These are phyloP conservation scores for Limnodromus scolopaceus DNA, from an alignment of 2,797 vertebrate species.

Conservation along the genomic window DNA sequence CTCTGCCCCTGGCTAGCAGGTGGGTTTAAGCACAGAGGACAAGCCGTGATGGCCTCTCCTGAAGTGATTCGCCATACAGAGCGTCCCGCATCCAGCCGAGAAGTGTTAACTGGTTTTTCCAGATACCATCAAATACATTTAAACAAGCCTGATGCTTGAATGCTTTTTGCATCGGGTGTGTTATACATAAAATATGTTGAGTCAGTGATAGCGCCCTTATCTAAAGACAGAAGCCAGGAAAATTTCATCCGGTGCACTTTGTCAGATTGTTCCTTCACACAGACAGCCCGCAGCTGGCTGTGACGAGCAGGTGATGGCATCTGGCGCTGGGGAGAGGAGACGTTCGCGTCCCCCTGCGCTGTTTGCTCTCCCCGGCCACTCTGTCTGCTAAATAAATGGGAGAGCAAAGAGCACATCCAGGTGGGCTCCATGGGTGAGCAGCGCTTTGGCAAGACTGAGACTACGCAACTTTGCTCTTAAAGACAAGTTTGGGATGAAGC, in stretches of 20 bases:
- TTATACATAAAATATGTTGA: conserved; percentile 99
- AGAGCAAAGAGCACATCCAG: background rate
- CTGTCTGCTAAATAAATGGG: background rate
- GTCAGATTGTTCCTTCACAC: conserved; percentile 90
- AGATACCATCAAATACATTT: conserved; percentile 96
- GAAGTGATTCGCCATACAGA: background rate
- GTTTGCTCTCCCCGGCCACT: background rate
- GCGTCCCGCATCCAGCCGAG: background rate
- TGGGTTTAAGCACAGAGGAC: background rate
- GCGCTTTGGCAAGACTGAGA: background rate
- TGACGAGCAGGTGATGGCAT: conserved; percentile 89
- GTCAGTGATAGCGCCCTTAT: conserved; percentile 98
- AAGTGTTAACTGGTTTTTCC: conserved; percentile 85
- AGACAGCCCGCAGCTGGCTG: conserved; percentile 86
- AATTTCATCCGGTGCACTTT: conserved; percentile 89
- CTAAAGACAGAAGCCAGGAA: conserved; percentile 90
- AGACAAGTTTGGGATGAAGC: background rate
- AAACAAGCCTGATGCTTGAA: conserved; percentile 97
- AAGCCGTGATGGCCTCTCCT: background rate
- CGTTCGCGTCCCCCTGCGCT: background rate
- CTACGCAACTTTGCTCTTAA: background rate
- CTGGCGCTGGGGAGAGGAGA: conserved; percentile 82
- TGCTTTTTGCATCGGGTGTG: conserved; percentile 94
- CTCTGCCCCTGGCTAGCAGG: background rate
- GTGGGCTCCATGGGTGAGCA: background rate